Conservation (phyloP, 1,140 invertebrate species). For the Pogonomyrmex barbatus region DNA sequence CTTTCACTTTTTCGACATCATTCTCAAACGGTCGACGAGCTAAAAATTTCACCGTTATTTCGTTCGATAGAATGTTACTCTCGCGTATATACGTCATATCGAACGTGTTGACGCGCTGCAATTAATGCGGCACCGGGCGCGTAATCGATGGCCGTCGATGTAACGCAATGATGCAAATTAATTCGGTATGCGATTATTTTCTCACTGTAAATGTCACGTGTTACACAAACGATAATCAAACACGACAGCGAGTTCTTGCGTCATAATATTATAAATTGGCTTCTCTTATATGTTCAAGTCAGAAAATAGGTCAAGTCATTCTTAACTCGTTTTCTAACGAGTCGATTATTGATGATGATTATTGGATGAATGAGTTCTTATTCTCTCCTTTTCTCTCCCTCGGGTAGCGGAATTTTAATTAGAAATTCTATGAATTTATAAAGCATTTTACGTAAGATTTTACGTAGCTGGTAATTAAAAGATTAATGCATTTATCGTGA, state of each 20-base stretch:
- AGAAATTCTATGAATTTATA: background rate
- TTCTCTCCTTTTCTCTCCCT: background rate
- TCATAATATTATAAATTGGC: conserved; percentile 4
- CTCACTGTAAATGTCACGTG: conserved; percentile 4
- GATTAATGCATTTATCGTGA: background rate
- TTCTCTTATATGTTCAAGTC: background rate
- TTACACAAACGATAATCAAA: conserved; percentile 18
- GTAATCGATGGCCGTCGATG: background rate
- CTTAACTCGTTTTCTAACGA: conserved; percentile 19
- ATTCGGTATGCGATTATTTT: conserved; percentile 6
- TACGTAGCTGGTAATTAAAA: background rate
- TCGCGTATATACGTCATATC: background rate
- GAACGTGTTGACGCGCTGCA: background rate
- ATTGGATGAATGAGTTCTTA: background rate
- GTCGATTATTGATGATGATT: background rate
- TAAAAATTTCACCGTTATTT: conserved; percentile 10
- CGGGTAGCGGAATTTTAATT: conserved; percentile 17
- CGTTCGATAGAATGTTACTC: background rate
- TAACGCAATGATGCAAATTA: conserved; percentile 9
- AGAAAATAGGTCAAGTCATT: background rate
- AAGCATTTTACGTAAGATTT: background rate
- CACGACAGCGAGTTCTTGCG: background rate
- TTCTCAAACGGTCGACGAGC: background rate
- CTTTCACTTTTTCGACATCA: conserved; percentile 60
- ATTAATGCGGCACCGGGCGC: background rate